phyloP scores from a whole-genome alignment of 2,113 vertebrate genomes.

The Sander vitreus region DNA sequence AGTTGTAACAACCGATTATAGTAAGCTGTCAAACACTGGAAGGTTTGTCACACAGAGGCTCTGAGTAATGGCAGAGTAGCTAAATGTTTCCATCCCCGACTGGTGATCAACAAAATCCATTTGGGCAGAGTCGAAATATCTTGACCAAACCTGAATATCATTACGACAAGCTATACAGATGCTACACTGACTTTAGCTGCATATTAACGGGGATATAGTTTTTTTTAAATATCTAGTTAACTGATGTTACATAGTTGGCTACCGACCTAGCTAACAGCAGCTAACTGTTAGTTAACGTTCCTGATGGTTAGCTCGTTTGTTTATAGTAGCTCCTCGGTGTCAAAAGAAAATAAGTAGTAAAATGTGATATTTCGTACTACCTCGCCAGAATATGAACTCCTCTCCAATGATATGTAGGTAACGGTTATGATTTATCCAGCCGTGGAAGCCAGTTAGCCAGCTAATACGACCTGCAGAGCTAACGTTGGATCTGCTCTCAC shows the following conservation, averaged over 20 bases:
- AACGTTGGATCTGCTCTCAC: constrained; percentile 18
- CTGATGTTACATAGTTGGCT: constrained; percentile 52
- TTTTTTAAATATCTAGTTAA: not conserved
- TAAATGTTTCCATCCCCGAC: constrained; percentile 67
- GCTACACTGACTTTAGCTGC: not conserved
- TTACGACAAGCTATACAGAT: fast-evolving
- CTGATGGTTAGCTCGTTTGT: constrained; percentile 38
- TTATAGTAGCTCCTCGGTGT: constrained; percentile 23
- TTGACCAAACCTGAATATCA: not conserved
- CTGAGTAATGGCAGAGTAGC: constrained; percentile 54
- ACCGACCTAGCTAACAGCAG: constrained; percentile 46
- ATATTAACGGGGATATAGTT: not conserved
- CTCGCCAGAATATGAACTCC: constrained; percentile 45
- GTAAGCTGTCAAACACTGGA: constrained; percentile 42
- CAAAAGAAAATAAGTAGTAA: not conserved
- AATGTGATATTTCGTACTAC: constrained; percentile 21
- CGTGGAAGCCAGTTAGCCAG: constrained; percentile 48
- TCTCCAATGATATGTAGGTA: not conserved
- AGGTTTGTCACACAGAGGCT: constrained; percentile 37
- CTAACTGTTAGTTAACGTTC: constrained; percentile 48
- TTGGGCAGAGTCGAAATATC: not conserved
- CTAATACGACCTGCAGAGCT: constrained; percentile 58
- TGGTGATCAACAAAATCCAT: constrained; percentile 38
- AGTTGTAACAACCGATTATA: not conserved
- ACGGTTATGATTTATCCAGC: constrained; percentile 29